Conservation (phyloP, 2,888 invertebrate genomes). For the Dasypolia templi region DNA sequence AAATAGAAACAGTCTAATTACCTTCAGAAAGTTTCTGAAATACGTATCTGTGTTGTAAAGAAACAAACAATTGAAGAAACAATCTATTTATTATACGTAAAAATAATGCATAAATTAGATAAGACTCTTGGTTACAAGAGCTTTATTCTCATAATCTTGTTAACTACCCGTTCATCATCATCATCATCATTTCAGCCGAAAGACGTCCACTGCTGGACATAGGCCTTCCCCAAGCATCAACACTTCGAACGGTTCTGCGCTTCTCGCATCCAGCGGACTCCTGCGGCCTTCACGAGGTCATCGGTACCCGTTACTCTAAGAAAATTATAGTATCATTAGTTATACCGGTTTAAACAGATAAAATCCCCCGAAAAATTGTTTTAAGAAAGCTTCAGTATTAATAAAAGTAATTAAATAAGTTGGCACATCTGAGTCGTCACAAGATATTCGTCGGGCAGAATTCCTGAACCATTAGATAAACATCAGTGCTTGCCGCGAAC, state of each 20-base stretch:
- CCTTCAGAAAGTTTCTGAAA: not conserved
- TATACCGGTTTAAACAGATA: not conserved
- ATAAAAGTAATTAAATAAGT: constrained; percentile 5
- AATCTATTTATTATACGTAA: no score
- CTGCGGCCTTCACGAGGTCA: no score
- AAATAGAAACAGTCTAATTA: not conserved
- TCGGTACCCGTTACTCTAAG: no score
- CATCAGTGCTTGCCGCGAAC: constrained; percentile 48
- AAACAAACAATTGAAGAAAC: no score
- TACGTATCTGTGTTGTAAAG: no score
- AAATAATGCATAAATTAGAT: not conserved
- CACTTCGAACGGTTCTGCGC: no score
- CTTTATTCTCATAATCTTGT: not conserved
- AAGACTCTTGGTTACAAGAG: not conserved
- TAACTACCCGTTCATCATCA: no score
- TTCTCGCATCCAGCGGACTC: no score
- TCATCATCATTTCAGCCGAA: no score
- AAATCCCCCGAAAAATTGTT: not conserved
- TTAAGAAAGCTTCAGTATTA: not conserved
- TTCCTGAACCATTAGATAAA: constrained; percentile 58
- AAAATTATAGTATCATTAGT: no score
- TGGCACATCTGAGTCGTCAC: constrained; percentile 56
- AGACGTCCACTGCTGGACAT: no score
- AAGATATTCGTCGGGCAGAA: constrained; percentile 51
- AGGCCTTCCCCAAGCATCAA: no score